phyloP scores from a whole-genome alignment of 2,888 invertebrate genomes.

The Drosophila sordidapex region DNA sequence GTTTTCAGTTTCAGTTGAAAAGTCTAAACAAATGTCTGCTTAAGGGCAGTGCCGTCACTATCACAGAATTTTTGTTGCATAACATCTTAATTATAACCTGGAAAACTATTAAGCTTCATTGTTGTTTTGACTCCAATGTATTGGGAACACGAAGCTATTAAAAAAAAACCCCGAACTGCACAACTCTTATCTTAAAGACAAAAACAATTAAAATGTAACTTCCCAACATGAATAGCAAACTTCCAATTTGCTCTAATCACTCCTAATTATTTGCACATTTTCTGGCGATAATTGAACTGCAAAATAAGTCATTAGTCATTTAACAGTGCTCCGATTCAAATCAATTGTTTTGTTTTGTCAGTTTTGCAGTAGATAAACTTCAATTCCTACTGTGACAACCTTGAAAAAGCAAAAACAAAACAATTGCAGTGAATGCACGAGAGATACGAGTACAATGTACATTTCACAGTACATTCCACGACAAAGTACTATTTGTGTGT shows the following conservation, averaged over 20 bases:
- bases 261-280: constrained; percentile 32
- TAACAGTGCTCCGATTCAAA: constrained; percentile 22
- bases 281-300: constrained; percentile 8
- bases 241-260: background rate
- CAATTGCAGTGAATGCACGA: constrained; percentile 52
- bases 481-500: constrained; percentile 17
- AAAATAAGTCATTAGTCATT: constrained; percentile 15
- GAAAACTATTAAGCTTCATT: background rate
- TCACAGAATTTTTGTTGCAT: background rate
- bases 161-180: background rate
- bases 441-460: constrained; percentile 25
- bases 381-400: constrained; percentile 41
- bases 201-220: background rate
- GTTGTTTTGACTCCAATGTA: background rate
- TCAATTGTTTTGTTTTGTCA: constrained; percentile 11
- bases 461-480: constrained; percentile 32
- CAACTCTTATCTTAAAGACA: background rate
- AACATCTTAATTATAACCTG: background rate
- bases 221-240: background rate
- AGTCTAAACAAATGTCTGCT: background rate
- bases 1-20: constrained; percentile 13
- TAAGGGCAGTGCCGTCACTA: background rate
- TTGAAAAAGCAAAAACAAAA: constrained; percentile 36
- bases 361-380: constrained; percentile 10
- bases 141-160: background rate